phyloP scores from a whole-genome alignment of 2,113 vertebrate species.

The Alaudala cheleensis region DNA sequence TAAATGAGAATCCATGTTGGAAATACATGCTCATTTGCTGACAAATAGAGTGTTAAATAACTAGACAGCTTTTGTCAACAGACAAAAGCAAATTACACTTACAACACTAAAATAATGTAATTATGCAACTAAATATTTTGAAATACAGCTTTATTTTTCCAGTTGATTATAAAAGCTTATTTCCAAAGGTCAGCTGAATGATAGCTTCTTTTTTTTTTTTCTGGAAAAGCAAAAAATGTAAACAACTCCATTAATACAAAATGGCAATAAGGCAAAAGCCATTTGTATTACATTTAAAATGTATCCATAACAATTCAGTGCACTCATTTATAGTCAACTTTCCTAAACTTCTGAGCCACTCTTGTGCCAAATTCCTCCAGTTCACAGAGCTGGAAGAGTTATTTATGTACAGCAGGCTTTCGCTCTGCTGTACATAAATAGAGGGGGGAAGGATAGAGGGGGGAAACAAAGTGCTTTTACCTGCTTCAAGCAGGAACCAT shows the following conservation, averaged over 20 bases:
- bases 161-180: constrained; percentile 59
- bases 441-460: neutral
- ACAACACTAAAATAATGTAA: neutral
- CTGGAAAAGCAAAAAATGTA: neutral
- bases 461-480: neutral
- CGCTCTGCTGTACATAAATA: no score
- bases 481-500: neutral
- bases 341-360: neutral
- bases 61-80: neutral
- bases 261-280: neutral
- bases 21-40: neutral
- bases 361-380: neutral
- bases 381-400: neutral
- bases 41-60: neutral
- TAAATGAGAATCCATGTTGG: neutral
- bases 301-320: neutral
- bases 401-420: neutral
- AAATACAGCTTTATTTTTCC: constrained; percentile 42
- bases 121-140: constrained; percentile 6
- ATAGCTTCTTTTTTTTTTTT: neutral
- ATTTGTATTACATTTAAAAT: neutral
- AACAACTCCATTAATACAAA: neutral
- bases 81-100: constrained; percentile 3
- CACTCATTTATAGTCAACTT: neutral
- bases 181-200: constrained; percentile 14